These are phyloP conservation scores for Rhinichthys osculus DNA, from an alignment of 2,797 vertebrate genomes.

Conservation along the genomic window DNA sequence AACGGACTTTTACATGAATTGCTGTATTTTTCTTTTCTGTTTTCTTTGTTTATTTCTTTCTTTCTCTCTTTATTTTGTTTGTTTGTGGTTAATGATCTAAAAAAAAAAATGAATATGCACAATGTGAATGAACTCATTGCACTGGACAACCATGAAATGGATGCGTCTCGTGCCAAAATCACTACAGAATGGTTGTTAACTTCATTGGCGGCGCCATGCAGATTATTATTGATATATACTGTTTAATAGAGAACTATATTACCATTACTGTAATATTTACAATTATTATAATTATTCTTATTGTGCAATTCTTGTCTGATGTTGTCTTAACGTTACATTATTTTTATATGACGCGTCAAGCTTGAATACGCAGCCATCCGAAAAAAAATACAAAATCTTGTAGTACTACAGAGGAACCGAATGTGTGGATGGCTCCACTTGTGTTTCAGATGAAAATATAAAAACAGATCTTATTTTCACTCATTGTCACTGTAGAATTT, in stretches of 20 bases:
- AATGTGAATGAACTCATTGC: slow-evolving; percentile 78
- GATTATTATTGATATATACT: slow-evolving; percentile 91
- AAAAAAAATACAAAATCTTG: slow-evolving; percentile 66
- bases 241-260: slow-evolving; percentile 97
- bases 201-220: slow-evolving; percentile 84
- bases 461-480: slow-evolving; percentile 94
- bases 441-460: slow-evolving; percentile 85
- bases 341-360: slow-evolving; percentile 92
- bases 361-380: slow-evolving; percentile 83
- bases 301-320: slow-evolving; percentile 90
- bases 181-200: slow-evolving; percentile 58
- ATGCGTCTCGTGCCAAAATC: slow-evolving; percentile 64
- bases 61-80: slow-evolving; percentile 62
- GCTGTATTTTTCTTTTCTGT: slow-evolving; percentile 63
- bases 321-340: slow-evolving; percentile 97
- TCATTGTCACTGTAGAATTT: slow-evolving; percentile 90
- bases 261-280: slow-evolving; percentile 80
- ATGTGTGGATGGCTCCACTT: slow-evolving; percentile 84
- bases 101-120: slow-evolving; percentile 79
- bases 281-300: slow-evolving; percentile 88
- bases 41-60: slow-evolving; percentile 58
- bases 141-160: slow-evolving; percentile 71
- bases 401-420: slow-evolving; percentile 75
- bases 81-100: slow-evolving; percentile 73
- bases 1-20: slow-evolving; percentile 51